Base-by-base conservation (phyloP, 1,140 invertebrate genomes). In the Pararge aegeria region DNA sequence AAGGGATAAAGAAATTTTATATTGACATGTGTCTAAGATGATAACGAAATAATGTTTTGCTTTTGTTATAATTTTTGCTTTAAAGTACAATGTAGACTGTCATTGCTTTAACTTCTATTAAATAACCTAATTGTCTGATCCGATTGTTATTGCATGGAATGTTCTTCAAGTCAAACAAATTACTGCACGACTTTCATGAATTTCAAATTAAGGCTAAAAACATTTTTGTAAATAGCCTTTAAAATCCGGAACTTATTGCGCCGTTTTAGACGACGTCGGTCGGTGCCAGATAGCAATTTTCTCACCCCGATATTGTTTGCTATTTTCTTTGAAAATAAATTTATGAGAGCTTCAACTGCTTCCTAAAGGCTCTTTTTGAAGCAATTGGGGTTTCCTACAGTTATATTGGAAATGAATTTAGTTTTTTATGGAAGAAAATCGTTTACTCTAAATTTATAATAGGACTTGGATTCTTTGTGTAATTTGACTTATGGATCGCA, bases 241-340 rank as follows among this genome's bases (percentile, higher is more conserved):
- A 34, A 34, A 34, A 34, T 6, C 30, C 30, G 30, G 12, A 34
- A 34, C 30, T 34, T n/a, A n/a, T 10, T 34, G 30, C 30, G 30
- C 30, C n/a, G 30, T 34, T 34, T 34, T 34, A 34, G 30, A n/a
- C 30, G 30, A 10, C 27, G 30, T 12, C 9, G 29, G 4, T 18
- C 38, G 38, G 15, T 42, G 38, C 38, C 38, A 42, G 18, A 42
- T 18, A 42, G 38, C 38, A 18, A 42, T 42, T 42, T 42, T 42
- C 38, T 42, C 38, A 18, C 13, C 38, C 18, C 38, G 38, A 42
- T 16, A 16, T 42, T 42, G 38, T 42, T 42, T 42, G 38, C 38
- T 16, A 15, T 42, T 18, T 42, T 19, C 38, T 18, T 42, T 16
- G 38, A 18, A 42, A 18, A 42, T 42, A 42, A 42, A 42, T 42